phyloP scores from a whole-genome alignment of 2,113 vertebrate genomes.

The Panurus biarmicus region DNA sequence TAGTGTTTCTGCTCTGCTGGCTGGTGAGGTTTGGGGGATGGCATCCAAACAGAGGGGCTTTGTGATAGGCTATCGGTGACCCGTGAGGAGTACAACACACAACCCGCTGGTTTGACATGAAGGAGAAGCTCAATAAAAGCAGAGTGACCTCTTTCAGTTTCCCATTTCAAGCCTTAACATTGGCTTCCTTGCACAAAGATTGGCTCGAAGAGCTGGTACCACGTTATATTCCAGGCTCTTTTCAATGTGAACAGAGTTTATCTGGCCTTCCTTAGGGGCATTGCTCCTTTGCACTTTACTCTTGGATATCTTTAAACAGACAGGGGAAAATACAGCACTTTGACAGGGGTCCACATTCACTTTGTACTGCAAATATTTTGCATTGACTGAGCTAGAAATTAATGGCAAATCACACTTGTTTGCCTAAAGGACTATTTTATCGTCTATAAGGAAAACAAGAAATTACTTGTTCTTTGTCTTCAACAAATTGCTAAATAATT shows the following conservation, averaged over 20 bases:
- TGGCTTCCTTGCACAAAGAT: slow-evolving; percentile 53
- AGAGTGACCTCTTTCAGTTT: slow-evolving; percentile 64
- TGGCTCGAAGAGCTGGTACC: slow-evolving; percentile 2
- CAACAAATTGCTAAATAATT: not conserved
- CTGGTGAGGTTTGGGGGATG: slow-evolving; percentile 60
- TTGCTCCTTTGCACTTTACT: not conserved
- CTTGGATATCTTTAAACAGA: not conserved
- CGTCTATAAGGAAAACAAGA: not conserved
- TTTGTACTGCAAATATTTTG: not conserved
- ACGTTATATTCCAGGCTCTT: not conserved
- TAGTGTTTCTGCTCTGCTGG: slow-evolving; percentile 73
- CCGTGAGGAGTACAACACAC: slow-evolving; percentile 61
- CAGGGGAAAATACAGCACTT: not conserved
- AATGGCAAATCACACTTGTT: not conserved
- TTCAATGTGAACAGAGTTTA: not conserved
- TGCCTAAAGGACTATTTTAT: not conserved
- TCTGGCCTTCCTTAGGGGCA: not conserved
- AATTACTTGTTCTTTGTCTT: not conserved
- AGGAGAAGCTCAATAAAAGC: slow-evolving; percentile 70
- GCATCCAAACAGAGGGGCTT: slow-evolving; percentile 85
- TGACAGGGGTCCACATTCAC: not conserved
- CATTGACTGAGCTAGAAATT: not conserved
- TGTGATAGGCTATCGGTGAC: slow-evolving; percentile 85
- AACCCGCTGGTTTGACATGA: slow-evolving; percentile 72
- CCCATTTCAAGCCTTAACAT: slow-evolving; percentile 64